Evolutionary conservation across 2,888 invertebrate genomes (phyloP).

Genomic region (Hartigia nigra): DNA sequence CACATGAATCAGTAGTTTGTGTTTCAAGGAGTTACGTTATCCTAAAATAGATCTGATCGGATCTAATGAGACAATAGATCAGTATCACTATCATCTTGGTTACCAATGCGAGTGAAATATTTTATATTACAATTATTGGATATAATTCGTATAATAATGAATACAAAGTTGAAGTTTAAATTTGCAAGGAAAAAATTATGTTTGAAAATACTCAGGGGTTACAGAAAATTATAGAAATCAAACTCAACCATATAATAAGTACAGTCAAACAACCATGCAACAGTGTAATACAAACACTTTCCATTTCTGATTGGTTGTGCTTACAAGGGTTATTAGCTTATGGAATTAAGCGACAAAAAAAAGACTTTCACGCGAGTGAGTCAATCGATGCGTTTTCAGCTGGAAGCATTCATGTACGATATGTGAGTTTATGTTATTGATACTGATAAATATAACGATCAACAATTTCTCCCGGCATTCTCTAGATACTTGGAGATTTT

Average conservation of each 20-base stretch:
- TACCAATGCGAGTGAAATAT: not conserved
- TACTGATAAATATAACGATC: not conserved
- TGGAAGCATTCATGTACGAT: not conserved
- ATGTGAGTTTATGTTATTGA: not conserved
- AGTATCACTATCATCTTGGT: not conserved
- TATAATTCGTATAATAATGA: not conserved
- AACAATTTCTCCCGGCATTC: not conserved
- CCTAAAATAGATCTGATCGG: not conserved
- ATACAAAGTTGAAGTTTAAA: not conserved
- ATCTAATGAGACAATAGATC: not conserved
- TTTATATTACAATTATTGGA: not conserved
- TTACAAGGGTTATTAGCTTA: not conserved
- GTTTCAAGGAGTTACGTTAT: not conserved
- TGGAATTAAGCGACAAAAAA: not conserved
- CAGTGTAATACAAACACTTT: not conserved
- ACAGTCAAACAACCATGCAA: not conserved
- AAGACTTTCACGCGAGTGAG: not conserved
- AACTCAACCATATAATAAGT: not conserved
- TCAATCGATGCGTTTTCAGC: constrained; percentile 3
- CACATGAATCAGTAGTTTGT: too few relatives aligned
- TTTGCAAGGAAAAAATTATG: not conserved
- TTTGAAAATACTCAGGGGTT: not conserved
- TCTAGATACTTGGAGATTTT: not conserved
- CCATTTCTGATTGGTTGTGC: not conserved
- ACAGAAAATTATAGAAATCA: not conserved